These are phyloP conservation scores for Orycteropus afer DNA, from an alignment of 2,113 vertebrate species.

Conservation along the genomic window DNA sequence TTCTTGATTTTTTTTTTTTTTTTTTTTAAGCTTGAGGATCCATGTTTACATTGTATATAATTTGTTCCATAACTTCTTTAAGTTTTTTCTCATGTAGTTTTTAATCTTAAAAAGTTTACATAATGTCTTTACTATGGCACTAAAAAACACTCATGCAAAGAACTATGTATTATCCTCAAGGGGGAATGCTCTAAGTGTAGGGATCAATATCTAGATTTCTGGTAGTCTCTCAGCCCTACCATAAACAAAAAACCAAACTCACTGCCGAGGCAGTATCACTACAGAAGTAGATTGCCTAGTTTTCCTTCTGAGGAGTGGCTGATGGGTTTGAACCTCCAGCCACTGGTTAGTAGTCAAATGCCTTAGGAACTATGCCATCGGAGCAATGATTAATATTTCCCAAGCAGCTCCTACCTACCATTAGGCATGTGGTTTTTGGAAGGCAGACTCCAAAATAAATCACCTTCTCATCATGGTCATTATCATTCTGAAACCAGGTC, in stretches of 20 bases:
- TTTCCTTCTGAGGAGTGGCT: too few species aligned
- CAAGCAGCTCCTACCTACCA: background rate
- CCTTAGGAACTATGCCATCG: too few species aligned
- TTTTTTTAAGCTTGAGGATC: background rate
- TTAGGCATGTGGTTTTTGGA: background rate
- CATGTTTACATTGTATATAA: background rate
- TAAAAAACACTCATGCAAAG: background rate
- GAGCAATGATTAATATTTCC: background rate
- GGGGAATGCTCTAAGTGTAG: background rate
- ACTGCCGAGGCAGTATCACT: too few species aligned
- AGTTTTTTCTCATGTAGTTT: background rate
- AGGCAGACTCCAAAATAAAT: background rate
- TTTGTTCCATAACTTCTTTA: background rate
- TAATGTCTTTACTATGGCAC: background rate
- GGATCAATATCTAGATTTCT: background rate
- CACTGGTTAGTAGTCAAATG: too few species aligned
- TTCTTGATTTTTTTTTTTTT: conserved; percentile 13
- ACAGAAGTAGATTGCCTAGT: too few species aligned
- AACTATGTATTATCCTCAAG: background rate
- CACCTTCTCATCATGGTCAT: accelerated
- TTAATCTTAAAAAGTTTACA: background rate
- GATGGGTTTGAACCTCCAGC: too few species aligned
- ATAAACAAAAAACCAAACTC: too few species aligned
- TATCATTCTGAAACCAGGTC: background rate
- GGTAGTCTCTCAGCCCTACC: background rate